Conservation (phyloP, 1,140 invertebrate species). For the Mizuhopecten yessoensis region DNA sequence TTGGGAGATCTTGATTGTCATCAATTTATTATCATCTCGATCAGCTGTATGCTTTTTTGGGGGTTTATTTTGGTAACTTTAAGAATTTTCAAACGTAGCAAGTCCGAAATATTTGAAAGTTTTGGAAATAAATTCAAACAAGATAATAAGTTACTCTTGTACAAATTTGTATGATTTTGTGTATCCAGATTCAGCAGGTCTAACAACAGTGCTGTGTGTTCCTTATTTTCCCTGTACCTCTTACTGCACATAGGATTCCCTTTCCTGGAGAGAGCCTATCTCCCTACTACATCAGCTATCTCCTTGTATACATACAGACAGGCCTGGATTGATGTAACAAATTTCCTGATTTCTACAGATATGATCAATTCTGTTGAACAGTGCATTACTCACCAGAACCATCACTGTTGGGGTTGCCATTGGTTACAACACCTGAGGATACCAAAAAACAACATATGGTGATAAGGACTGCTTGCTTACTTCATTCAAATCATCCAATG, state of each 20-base stretch:
- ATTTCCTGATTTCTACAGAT: conserved; percentile 39
- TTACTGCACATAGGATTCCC: not conserved
- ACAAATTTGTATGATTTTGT: not conserved
- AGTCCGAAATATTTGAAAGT: not conserved
- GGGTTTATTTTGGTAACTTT: not conserved
- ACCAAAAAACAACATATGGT: conserved; percentile 27
- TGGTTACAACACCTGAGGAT: conserved; percentile 37
- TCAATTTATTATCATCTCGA: not conserved
- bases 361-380: conserved; percentile 34
- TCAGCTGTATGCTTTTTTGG: not conserved
- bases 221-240: no score
- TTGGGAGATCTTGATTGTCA: conserved; percentile 7
- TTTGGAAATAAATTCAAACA: not conserved
- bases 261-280: not conserved
- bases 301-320: not conserved
- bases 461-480: conserved; percentile 29
- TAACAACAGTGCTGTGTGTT: not conserved
- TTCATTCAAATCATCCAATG: conserved; percentile 28
- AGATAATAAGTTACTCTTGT: no score
- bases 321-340: conserved; percentile 14
- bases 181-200: not conserved
- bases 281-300: not conserved
- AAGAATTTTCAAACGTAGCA: not conserved
- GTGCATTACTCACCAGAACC: conserved; percentile 23
- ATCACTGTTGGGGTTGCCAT: conserved; percentile 13